Conservation (phyloP, 2,797 vertebrate species). For the Rhinoraja longicauda region DNA sequence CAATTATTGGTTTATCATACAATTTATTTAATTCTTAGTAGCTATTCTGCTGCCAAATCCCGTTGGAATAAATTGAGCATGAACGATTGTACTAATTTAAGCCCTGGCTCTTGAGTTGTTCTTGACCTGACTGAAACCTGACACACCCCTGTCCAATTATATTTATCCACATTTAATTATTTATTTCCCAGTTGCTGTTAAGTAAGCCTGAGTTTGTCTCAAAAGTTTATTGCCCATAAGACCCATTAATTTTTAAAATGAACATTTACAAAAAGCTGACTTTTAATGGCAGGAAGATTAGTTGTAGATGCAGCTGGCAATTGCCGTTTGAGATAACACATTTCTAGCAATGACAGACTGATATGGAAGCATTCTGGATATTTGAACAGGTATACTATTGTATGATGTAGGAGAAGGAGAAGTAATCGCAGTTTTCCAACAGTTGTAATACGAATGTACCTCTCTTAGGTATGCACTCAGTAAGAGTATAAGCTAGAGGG, state of each 20-base stretch:
- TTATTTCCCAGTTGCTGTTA: too few relatives aligned
- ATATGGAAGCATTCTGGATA: neutral
- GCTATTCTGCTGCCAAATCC: neutral
- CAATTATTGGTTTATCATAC: constrained; percentile 13
- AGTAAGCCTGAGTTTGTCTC: neutral
- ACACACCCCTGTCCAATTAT: neutral
- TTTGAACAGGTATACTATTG: neutral
- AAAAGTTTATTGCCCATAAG: neutral
- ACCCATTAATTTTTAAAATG: neutral
- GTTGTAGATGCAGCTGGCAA: neutral
- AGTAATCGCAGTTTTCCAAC: neutral
- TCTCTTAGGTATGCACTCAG: neutral
- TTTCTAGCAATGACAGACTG: neutral
- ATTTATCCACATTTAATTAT: neutral
- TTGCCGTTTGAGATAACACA: neutral
- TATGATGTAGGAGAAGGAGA: neutral
- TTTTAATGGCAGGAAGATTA: neutral
- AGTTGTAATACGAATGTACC: neutral
- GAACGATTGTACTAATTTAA: neutral
- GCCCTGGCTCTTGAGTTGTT: neutral
- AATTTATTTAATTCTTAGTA: constrained; percentile 2
- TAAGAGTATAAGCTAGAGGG: neutral
- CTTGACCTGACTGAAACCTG: neutral
- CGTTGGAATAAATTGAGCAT: neutral
- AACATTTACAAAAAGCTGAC: neutral